phyloP scores from a whole-genome alignment of 1,140 invertebrate genomes.

The Drosophila repletoides region DNA sequence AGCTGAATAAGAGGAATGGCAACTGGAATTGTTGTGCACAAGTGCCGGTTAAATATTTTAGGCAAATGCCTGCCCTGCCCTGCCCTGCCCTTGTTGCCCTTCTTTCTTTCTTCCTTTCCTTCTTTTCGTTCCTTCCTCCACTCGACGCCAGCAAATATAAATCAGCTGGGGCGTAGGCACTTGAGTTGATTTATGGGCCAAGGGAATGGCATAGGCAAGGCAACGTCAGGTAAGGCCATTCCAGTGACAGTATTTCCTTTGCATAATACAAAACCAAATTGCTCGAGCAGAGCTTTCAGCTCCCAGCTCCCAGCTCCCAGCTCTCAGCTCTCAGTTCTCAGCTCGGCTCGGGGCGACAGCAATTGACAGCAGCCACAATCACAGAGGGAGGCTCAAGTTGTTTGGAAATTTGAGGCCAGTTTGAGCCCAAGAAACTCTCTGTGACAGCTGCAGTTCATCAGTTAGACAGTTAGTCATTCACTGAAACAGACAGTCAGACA shows the following conservation, averaged over 20 bases:
- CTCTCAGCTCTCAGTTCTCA: too few relatives aligned
- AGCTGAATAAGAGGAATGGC: constrained; percentile 10
- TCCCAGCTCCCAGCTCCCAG: too few relatives aligned
- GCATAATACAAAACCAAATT: constrained; percentile 50
- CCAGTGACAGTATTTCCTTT: constrained; percentile 41
- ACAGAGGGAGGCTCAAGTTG: constrained; percentile 15
- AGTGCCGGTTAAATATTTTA: constrained; percentile 79
- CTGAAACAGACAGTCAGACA: background rate
- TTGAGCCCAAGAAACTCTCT: constrained; percentile 23
- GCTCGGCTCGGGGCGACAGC: constrained; percentile 18
- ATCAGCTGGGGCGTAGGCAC: constrained; percentile 78
- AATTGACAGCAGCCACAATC: constrained; percentile 37
- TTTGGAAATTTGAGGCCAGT: constrained; percentile 52
- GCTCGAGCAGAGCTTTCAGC: constrained; percentile 28
- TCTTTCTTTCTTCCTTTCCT: background rate
- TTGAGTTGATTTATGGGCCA: constrained; percentile 73
- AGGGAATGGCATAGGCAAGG: constrained; percentile 27
- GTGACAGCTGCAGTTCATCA: constrained; percentile 59
- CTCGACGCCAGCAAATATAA: constrained; percentile 65
- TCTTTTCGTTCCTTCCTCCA: background rate
- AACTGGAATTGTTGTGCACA: constrained; percentile 72
- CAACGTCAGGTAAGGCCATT: constrained; percentile 54
- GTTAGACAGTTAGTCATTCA: constrained; percentile 5
- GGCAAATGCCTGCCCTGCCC: constrained; percentile 55
- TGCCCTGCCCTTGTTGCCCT: background rate